Evolutionary conservation across 2,797 vertebrate species (phyloP).

Genomic region (Gambusia yucatana): DNA sequence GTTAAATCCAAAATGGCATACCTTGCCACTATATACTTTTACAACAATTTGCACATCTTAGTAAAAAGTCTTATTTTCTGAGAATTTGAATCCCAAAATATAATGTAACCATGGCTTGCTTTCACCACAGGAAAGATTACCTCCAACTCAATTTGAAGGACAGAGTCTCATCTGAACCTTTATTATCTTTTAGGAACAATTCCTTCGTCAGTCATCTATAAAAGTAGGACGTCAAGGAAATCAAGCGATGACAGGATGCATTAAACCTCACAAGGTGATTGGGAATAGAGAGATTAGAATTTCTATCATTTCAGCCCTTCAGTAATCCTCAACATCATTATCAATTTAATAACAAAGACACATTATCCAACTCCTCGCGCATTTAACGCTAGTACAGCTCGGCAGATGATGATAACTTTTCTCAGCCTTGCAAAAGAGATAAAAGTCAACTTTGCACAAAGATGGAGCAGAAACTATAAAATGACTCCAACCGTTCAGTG

Average conservation of each 20-base stretch:
- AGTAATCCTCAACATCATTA: neutral
- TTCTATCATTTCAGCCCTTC: constrained; percentile 8
- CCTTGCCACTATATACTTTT: neutral
- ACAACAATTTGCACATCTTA: neutral
- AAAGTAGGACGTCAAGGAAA: neutral
- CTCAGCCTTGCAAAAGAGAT: neutral
- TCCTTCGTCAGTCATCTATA: neutral
- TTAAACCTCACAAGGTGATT: constrained; percentile 5
- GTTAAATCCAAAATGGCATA: neutral
- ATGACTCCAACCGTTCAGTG: constrained; percentile 1
- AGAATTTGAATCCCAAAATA: neutral
- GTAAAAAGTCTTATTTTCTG: neutral
- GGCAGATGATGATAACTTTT: neutral
- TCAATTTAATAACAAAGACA: constrained; percentile 17
- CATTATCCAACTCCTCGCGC: neutral
- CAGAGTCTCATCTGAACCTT: neutral
- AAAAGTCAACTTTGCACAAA: constrained; percentile 5
- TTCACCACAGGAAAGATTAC: neutral
- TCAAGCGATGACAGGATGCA: neutral
- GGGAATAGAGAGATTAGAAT: neutral
- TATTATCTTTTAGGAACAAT: neutral
- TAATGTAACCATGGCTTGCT: neutral
- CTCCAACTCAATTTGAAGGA: neutral
- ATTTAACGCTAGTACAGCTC: constrained; percentile 1
- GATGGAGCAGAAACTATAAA: constrained; percentile 15